These are phyloP conservation scores for Hepsetus odoe DNA, from an alignment of 2,113 vertebrate genomes.

Conservation along the genomic window DNA sequence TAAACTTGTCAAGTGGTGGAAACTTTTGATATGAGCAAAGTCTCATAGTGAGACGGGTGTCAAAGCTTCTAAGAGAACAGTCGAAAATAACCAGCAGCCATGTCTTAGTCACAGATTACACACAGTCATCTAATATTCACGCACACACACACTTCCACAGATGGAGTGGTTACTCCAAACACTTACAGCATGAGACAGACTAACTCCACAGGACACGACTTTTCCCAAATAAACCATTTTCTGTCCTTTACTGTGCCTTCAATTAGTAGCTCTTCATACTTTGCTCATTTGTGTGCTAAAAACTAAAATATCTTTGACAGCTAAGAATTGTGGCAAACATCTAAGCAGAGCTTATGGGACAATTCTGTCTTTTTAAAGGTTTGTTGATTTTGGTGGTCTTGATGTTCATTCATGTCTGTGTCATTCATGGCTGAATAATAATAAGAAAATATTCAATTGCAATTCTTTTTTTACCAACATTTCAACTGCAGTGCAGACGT, in stretches of 20 bases:
- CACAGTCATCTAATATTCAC: background rate
- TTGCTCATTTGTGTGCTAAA: too few species aligned
- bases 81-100: background rate
- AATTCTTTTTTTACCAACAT: too few species aligned
- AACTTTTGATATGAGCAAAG: background rate
- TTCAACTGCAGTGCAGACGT: too few species aligned
- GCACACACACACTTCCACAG: background rate
- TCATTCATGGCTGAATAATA: too few species aligned
- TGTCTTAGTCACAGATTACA: slow-evolving; percentile 11
- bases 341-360: too few species aligned
- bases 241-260: background rate
- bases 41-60: background rate
- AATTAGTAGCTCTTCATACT: background rate
- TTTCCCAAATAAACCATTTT: background rate
- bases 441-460: background rate
- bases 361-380: too few species aligned
- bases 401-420: too few species aligned
- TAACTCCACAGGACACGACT: background rate
- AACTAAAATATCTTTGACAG: too few species aligned
- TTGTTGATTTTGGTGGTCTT: too few species aligned
- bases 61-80: background rate
- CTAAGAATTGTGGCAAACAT: too few species aligned
- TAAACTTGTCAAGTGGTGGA: background rate
- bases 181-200: background rate
- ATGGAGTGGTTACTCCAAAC: background rate